A percentile compares a stretch with the other conserved stretches of the same genome.
Evolutionary conservation across 2,113 vertebrate genomes (phyloP).

Genomic region (Seriola dumerili): DNA sequence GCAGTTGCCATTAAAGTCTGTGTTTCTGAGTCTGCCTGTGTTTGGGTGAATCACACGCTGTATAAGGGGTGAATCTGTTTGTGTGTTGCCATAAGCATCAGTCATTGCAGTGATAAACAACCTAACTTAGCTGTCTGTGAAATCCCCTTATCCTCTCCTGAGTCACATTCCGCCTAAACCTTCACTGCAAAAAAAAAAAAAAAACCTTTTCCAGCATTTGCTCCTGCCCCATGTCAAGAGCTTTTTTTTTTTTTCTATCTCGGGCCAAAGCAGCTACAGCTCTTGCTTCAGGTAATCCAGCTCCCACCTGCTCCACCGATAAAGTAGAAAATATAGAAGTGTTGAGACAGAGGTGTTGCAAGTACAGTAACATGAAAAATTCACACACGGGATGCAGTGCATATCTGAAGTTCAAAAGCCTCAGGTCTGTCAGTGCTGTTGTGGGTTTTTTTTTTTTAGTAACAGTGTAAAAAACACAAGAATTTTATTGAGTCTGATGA

Average conservation of each 20-base stretch:
- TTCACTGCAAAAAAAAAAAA: constrained; percentile 24
- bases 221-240: constrained; percentile 62
- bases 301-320: constrained; percentile 54
- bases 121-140: constrained; percentile 46
- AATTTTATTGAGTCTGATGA: background rate
- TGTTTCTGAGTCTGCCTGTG: constrained; percentile 28
- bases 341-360: constrained; percentile 42
- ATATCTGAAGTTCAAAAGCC: constrained; percentile 45
- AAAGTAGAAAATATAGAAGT: constrained; percentile 50
- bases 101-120: constrained; percentile 40
- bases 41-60: constrained; percentile 38
- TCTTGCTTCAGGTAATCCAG: constrained; percentile 68
- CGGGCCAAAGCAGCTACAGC: constrained; percentile 42
- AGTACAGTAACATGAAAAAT: constrained; percentile 59
- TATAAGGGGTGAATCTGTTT: constrained; percentile 33
- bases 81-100: constrained; percentile 39
- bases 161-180: constrained; percentile 50
- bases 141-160: constrained; percentile 61
- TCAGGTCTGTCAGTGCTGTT: constrained; percentile 24
- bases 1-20: constrained; percentile 26
- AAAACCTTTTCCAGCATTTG: constrained; percentile 46
- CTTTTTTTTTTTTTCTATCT: constrained; percentile 47
- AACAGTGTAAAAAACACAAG: background rate
- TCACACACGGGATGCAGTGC: constrained; percentile 44
- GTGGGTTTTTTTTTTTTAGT: constrained; percentile 42